phyloP scores from a whole-genome alignment of 2,113 vertebrate species.

The Fregata magnificens region DNA sequence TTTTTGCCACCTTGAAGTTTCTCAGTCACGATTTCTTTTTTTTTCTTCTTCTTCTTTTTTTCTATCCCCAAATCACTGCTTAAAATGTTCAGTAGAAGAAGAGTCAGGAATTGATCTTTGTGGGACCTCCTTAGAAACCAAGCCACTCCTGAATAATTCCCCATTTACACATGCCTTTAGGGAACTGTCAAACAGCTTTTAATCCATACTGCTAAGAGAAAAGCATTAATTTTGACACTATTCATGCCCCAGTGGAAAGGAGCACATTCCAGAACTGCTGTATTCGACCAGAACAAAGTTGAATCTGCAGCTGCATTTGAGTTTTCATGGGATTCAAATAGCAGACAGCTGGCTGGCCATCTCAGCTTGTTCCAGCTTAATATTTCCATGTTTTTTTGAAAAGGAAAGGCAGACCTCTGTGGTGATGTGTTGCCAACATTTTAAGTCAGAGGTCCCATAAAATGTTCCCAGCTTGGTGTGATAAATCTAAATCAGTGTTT shows the following conservation, averaged over 20 bases:
- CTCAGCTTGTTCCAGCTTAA: not conserved
- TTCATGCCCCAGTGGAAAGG: not conserved
- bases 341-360: slow-evolving; percentile 26
- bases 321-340: slow-evolving; percentile 26
- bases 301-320: slow-evolving; percentile 30
- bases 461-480: not conserved
- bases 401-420: not conserved
- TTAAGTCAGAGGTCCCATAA: slow-evolving; percentile 12
- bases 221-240: slow-evolving; percentile 17
- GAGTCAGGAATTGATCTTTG: not conserved
- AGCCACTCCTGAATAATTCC: not conserved
- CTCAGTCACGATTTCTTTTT: not conserved
- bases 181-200: slow-evolving; percentile 12
- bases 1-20: not conserved
- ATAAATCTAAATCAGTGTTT: not conserved
- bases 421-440: not conserved
- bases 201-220: not conserved
- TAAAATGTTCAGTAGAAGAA: not conserved
- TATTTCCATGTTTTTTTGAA: not conserved
- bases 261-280: not conserved
- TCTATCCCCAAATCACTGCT: not conserved
- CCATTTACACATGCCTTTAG: not conserved
- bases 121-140: not conserved
- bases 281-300: slow-evolving; percentile 15
- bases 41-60: no score